phyloP scores from a whole-genome alignment of 2,113 vertebrate species.

The Lampris incognitus region DNA sequence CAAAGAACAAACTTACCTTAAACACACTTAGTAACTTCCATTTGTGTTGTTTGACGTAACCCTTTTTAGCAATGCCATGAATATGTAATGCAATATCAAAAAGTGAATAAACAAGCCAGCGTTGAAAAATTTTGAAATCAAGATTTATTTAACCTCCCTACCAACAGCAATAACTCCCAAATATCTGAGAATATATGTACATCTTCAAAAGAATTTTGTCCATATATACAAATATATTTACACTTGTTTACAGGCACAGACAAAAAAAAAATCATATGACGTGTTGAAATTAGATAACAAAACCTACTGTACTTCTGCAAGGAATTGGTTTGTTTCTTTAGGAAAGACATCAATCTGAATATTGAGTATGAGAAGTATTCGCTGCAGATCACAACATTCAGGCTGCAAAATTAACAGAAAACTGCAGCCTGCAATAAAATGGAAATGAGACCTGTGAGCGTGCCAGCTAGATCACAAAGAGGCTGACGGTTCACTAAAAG shows the following conservation, averaged over 20 bases:
- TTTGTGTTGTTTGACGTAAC: neutral
- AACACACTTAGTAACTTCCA: neutral
- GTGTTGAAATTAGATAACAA: slow-evolving; percentile 32
- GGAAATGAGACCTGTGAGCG: slow-evolving; percentile 6
- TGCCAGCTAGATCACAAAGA: slow-evolving; percentile 18
- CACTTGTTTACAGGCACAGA: slow-evolving; percentile 74
- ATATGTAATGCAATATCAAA: neutral
- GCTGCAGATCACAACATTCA: slow-evolving; percentile 25
- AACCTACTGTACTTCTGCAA: slow-evolving; percentile 16
- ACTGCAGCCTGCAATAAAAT: slow-evolving; percentile 17
- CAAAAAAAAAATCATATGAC: slow-evolving; percentile 20
- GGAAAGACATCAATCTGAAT: slow-evolving; percentile 15
- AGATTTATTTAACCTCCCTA: slow-evolving; percentile 78
- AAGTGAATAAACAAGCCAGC: slow-evolving; percentile 44
- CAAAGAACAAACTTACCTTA: neutral
- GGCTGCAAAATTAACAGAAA: slow-evolving; percentile 34
- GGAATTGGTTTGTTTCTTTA: slow-evolving; percentile 31
- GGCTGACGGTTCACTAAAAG: neutral
- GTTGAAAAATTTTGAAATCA: slow-evolving; percentile 66
- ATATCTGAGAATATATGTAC: slow-evolving; percentile 69
- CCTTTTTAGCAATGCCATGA: neutral
- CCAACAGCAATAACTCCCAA: slow-evolving; percentile 49
- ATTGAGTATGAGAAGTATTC: slow-evolving; percentile 8
- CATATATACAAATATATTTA: slow-evolving; percentile 80
- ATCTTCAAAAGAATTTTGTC: slow-evolving; percentile 67